phyloP scores from a whole-genome alignment of 2,113 vertebrate genomes.

The Apodemus speciosus region DNA sequence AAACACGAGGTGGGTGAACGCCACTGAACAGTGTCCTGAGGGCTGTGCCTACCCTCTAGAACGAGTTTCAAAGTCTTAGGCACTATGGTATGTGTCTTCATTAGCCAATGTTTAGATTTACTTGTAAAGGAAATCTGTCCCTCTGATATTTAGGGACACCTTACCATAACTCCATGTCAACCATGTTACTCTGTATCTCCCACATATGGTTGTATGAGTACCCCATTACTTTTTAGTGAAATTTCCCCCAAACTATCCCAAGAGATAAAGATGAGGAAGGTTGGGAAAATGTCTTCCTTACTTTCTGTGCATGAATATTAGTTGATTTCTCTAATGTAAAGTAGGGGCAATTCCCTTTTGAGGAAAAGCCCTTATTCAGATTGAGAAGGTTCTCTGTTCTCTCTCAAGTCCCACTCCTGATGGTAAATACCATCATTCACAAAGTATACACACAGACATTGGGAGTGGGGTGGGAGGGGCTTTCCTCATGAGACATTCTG shows the following conservation, averaged over 20 bases:
- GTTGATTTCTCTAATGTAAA: slow-evolving; percentile 12
- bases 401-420: background rate
- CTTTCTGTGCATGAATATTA: background rate
- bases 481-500: slow-evolving; percentile 62
- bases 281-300: background rate
- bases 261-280: background rate
- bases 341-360: background rate
- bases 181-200: background rate
- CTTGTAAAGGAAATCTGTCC: background rate
- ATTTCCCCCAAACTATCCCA: background rate
- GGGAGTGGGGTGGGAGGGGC: slow-evolving; percentile 33
- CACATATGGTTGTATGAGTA: background rate
- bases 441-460: slow-evolving; percentile 24
- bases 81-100: background rate
- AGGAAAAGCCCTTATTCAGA: slow-evolving; percentile 25
- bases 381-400: background rate
- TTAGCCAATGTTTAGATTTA: background rate
- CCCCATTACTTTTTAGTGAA: background rate
- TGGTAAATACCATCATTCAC: background rate
- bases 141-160: background rate
- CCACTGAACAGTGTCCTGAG: background rate
- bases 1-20: background rate
- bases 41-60: background rate
- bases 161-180: background rate
- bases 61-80: background rate